These are phyloP conservation scores for Pycnomerus fuliginosus DNA, from an alignment of 2,888 invertebrate genomes.

Conservation along the genomic window DNA sequence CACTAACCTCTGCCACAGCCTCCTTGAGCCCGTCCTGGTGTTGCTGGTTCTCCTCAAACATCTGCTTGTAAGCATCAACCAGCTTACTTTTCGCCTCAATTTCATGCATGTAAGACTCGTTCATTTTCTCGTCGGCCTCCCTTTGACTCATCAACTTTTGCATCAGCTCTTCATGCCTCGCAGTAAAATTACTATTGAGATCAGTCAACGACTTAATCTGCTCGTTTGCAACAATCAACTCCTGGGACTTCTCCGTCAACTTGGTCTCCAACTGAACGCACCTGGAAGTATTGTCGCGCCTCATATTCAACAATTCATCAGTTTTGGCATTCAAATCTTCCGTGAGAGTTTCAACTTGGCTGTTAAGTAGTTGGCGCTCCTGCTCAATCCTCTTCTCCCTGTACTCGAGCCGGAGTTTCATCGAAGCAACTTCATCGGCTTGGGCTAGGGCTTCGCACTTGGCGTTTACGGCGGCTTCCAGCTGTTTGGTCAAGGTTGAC, in stretches of 20 bases:
- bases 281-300: conserved; percentile 69
- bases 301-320: conserved; percentile 72
- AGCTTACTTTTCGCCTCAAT: conserved; percentile 82
- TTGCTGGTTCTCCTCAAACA: conserved; percentile 74
- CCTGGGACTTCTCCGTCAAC: conserved; percentile 76
- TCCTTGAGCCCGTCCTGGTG: conserved; percentile 76
- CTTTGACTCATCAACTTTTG: conserved; percentile 72
- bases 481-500: conserved; percentile 67
- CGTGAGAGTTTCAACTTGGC: conserved; percentile 76
- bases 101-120: conserved; percentile 77
- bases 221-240: conserved; percentile 70
- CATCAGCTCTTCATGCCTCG: conserved; percentile 67
- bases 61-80: conserved; percentile 78
- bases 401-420: conserved; percentile 74
- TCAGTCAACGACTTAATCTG: conserved; percentile 69
- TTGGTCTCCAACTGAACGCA: conserved; percentile 72
- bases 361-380: conserved; percentile 72
- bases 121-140: conserved; percentile 58
- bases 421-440: conserved; percentile 78
- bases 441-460: conserved; percentile 83
- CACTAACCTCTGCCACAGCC: conserved; percentile 70
- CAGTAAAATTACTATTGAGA: conserved; percentile 65
- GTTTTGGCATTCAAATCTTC: conserved; percentile 77
- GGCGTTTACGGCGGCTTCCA: conserved; percentile 72
- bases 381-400: conserved; percentile 83